Conservation (phyloP, 2,888 invertebrate species). For the Caenorhabditis sp. region DNA sequence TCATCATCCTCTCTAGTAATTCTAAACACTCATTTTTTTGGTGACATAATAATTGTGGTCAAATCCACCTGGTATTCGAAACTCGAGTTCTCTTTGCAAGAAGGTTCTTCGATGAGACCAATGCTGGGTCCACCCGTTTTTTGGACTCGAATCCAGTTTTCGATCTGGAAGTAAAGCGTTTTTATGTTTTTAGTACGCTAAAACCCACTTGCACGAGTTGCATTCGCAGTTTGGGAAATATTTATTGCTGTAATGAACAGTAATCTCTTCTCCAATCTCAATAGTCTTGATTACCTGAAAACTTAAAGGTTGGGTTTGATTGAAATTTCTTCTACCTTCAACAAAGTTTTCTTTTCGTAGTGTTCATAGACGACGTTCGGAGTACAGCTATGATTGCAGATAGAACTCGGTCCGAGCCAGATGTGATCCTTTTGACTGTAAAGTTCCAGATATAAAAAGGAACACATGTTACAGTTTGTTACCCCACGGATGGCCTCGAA, state of each 20-base stretch:
- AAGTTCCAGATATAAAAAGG: background rate
- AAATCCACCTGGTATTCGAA: background rate
- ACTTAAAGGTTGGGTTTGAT: too few relatives aligned
- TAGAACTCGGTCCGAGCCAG: conserved; percentile 23
- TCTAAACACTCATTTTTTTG: background rate
- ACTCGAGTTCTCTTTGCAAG: background rate
- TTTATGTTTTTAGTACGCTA: too few relatives aligned
- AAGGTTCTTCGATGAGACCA: background rate
- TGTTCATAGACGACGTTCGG: conserved; percentile 3
- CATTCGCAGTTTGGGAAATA: conserved; percentile 12
- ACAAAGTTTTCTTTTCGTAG: background rate
- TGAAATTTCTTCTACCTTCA: background rate
- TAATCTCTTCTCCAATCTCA: conserved; percentile 17
- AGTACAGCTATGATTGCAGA: conserved; percentile 24
- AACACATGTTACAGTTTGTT: background rate
- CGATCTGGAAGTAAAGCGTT: background rate
- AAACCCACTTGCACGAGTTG: conserved; percentile 7
- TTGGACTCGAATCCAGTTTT: background rate
- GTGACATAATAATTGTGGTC: background rate
- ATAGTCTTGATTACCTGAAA: background rate
- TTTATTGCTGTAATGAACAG: background rate
- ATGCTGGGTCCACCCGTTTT: background rate
- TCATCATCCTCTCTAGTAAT: background rate
- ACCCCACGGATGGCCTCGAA: background rate
- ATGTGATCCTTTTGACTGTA: background rate